Base-by-base conservation (phyloP, 2,113 vertebrate species). In the Otolemur garnettii region DNA sequence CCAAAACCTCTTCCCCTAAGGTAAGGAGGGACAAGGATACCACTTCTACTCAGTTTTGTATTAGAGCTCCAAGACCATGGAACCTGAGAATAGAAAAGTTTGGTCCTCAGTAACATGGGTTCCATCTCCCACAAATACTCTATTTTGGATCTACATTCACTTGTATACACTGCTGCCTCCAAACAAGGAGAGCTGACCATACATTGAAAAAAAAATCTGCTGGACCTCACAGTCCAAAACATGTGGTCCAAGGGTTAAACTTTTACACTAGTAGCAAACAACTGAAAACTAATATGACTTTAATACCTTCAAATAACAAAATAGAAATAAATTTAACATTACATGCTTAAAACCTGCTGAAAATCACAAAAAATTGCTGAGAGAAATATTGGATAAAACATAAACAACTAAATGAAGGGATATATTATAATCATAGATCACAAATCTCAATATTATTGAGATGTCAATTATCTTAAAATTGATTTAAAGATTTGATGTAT, bases 391-490 rank as follows among this genome's bases (percentile, higher is more conserved):
- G 30, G 1, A 9, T 18, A 84, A 88, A 85, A 62, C 2, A 24
- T 53, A 82, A 79, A 45, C 38, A 90, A 90, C 33, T 50, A 78
- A 74, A 64, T 66, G 5, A 28, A 92, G 66, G 22, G 42, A 53
- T 45, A n/a, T 18, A 94, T 57, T 9, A 94, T 35, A 59, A 60
- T 87, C 22, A 57, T 72, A 35, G 14, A 55, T 78, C 10, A 86
- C 24, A 91, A 74, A 11, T 4, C 6, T 93, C 22, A 78, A 15
- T 68, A 84, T 72, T 42, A 5, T 62, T 85, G 64, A 57, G 4
- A 62, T 81, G 6, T 79, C 85, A 82, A 28, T 66, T 82, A 22
- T 90, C 53, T n/a, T 84, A 24, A 93, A 90, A 62, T 55, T 86
- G 45, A 72, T 86, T 85, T 60, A 68, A 1, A 77, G 45, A 42